Base-by-base conservation (phyloP, 1,140 invertebrate genomes). In the Lepidurus packardi region DNA sequence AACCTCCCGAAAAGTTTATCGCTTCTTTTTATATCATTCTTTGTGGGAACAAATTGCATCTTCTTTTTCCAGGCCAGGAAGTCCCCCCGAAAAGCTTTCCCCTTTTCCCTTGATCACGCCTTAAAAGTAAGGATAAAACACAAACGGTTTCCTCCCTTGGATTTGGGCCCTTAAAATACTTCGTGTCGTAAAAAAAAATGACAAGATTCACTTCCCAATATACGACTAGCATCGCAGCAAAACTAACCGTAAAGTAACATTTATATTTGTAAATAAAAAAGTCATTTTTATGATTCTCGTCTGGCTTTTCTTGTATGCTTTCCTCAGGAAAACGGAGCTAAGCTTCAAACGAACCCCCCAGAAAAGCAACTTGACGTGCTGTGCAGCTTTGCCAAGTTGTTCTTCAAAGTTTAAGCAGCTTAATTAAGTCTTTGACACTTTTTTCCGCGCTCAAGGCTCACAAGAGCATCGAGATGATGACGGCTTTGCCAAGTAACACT, bases 21-120 rank as follows among this genome's bases (percentile, higher is more conserved):
- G 53, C 9, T 9, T 65, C 34, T 65, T 65, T 65, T 65, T 65
- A 65, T 65, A 21, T 9, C 53, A 65, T 65, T 65, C 53, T 21
- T 65, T 16, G 53, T 65, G 53, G 53, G 53, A 65, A 65, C 53
- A 65, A 65, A 65, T 65, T 65, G 53, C 53, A n/a, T 65, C 53
- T 65, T 65, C 16, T 65, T n/a, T 3, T 65, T 65, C 53, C 53
- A 16, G 13, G 53, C 6, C n/a, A 65, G 53, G 21, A 65, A 21
- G 21, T 65, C 21, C 53, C 21, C 53, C 13, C 53, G 16, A 65
- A 65, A 13, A 65, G 53, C 21, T 7, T 65, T 65, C 6, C 13
- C 13, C 53, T 8, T 65, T 65, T 34, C 34, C 34, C 53, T 65
- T 65, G 53, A 65, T 65, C 53, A 65, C 53, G 16, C 53, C 16